Evolutionary conservation across 2,888 invertebrate genomes (phyloP), one percentile per base, ranked within the genome.

Genomic region (Apocheima hispidaria): DNA sequence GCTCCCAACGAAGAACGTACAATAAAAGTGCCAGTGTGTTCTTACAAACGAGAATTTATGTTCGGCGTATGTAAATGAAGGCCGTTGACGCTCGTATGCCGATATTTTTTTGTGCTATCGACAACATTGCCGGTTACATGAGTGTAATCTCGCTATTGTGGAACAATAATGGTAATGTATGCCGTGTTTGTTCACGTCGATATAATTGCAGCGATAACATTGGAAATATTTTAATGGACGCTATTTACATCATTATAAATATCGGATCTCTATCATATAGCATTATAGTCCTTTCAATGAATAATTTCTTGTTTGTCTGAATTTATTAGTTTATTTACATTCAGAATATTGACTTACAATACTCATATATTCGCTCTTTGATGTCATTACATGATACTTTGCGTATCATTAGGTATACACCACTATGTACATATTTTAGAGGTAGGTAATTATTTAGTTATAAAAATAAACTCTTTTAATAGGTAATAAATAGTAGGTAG

Each of bases 1-100:
- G 84, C 85, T 80, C 73, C 75, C 75, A 83, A 83, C 86, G 82
- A 85, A 86, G 81, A 82, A 83, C 82, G 82, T 81, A 90, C 90
- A 90, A 90, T 92, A 92, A 92, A 92, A 92, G 88, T 90, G 90
- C 88, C 89, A 90, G 83, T 82, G 82, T 83, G 88, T 89, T 88
- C 90, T 88, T 92, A 89, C 91, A 91, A 92, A 92, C 91, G 89
- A 91, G 91, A 89, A 92, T 92, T 92, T 91, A 92, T 90, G 90
- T 84, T 82, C 83, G 73, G 77, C 81, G 78, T 88, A 92, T 92
- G 92, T 82, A 90, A 92, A 92, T 92, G 83, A 85, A 79, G 81
- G 74, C 77, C 78, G 82, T 83, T 79, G 84, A 76, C 82, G 81
- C 78, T 81, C 80, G 79, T 76, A 75, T 78, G 72, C 71, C 60